Conservation (phyloP, 2,797 vertebrate species). For the Ptychadena robeensis region DNA sequence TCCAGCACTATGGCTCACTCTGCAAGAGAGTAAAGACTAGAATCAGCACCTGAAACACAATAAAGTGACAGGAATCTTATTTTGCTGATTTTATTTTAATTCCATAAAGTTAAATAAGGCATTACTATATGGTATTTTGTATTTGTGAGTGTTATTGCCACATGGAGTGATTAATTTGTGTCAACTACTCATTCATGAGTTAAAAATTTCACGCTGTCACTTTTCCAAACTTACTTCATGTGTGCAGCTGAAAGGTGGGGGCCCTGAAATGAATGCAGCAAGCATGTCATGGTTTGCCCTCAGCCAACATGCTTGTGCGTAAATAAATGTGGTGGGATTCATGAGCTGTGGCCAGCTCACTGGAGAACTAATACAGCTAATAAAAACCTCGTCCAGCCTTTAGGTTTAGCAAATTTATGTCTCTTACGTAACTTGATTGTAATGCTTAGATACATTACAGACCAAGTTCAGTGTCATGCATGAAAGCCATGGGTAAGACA, state of each 20-base stretch:
- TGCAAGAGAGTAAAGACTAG: too few species aligned
- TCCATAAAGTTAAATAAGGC: too few species aligned
- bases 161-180: background rate
- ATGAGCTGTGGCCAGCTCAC: slow-evolving; percentile 12
- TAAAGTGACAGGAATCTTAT: background rate
- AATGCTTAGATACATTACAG: background rate
- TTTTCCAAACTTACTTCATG: slow-evolving; percentile 22
- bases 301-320: slow-evolving; percentile 38
- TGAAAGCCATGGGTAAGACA: background rate
- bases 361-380: background rate
- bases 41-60: too few species aligned
- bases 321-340: slow-evolving; percentile 15
- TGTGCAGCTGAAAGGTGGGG: slow-evolving; percentile 50
- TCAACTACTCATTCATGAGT: background rate
- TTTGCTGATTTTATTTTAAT: too few species aligned
- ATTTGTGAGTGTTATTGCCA: background rate
- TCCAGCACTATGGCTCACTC: too few species aligned
- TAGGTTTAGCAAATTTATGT: background rate
- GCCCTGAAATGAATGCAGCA: slow-evolving; percentile 17
- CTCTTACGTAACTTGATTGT: background rate
- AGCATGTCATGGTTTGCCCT: slow-evolving; percentile 14
- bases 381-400: background rate
- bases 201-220: slow-evolving; percentile 27
- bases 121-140: background rate
- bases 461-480: background rate